Evolutionary conservation across 2,888 invertebrate genomes (phyloP).

Genomic region (Holacanthella duospinosa): DNA sequence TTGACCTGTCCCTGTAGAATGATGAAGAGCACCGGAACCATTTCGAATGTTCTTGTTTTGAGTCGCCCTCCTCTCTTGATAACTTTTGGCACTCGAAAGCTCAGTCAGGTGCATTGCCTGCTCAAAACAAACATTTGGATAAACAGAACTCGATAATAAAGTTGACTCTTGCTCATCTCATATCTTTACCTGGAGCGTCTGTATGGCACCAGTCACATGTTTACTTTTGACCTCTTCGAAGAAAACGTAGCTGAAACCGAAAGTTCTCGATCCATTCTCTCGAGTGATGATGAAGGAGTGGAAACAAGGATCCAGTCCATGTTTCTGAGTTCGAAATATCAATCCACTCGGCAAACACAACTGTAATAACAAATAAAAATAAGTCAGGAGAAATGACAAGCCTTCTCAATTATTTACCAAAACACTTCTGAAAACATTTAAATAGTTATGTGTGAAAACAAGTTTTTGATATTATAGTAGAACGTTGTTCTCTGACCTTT

Average conservation of each 20-base stretch:
- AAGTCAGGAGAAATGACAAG: too few species aligned
- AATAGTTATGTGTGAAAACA: too few species aligned
- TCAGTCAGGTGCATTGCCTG: conserved; percentile 83
- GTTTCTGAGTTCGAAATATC: conserved; percentile 88
- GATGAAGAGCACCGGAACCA: conserved; percentile 24
- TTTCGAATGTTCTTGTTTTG: conserved; percentile 35
- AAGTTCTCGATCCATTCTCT: conserved; percentile 89
- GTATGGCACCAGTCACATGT: conserved; percentile 90
- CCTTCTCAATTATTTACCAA: too few species aligned
- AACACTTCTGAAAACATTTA: too few species aligned
- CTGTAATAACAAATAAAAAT: conserved; percentile 55
- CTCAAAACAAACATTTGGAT: too few species aligned
- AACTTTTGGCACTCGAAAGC: conserved; percentile 63
- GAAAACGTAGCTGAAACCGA: conserved; percentile 89
- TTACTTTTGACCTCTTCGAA: conserved; percentile 89
- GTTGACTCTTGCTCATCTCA: too few species aligned
- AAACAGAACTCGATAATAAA: too few species aligned
- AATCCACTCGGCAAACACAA: conserved; percentile 89
- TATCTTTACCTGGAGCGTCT: conserved; percentile 69
- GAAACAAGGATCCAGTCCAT: conserved; percentile 70
- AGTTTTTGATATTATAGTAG: too few species aligned
- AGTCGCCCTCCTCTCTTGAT: conserved; percentile 31
- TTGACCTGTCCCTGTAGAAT: neutral
- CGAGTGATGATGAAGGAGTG: conserved; percentile 95
- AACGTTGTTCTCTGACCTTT: too few species aligned